Evolutionary conservation across 1,140 invertebrate species (phyloP).

Genomic region (Gonatopus flavifemur): DNA sequence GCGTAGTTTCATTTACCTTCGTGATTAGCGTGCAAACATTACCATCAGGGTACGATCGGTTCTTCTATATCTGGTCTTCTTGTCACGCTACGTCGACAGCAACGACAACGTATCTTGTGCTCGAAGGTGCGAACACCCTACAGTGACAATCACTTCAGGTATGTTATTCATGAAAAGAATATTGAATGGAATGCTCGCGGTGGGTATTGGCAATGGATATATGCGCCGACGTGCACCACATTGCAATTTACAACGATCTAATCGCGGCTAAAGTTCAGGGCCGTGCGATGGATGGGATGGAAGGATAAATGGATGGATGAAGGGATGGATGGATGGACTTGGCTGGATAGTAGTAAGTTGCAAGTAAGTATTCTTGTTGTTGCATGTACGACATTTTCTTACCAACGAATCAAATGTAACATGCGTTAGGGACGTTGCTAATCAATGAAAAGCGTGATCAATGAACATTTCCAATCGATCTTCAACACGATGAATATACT

Average conservation of each 20-base stretch:
- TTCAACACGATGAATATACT: not conserved
- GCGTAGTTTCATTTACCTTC: conserved; percentile 26
- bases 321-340: not conserved
- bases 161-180: conserved; percentile 50
- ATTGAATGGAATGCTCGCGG: conserved; percentile 46
- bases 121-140: too few relatives aligned
- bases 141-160: too few relatives aligned
- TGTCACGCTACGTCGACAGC: conserved; percentile 33
- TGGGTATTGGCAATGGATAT: conserved; percentile 37
- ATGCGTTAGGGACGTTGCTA: not conserved
- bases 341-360: too few relatives aligned
- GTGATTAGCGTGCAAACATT: conserved; percentile 32
- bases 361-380: not conserved
- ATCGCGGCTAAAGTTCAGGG: conserved; percentile 45
- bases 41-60: conserved; percentile 8
- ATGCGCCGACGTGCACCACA: conserved; percentile 47
- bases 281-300: conserved; percentile 12
- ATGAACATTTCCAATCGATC: conserved; percentile 6
- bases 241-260: conserved; percentile 46
- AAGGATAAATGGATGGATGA: not conserved
- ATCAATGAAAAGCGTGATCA: conserved; percentile 8
- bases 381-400: not conserved
- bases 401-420: not conserved
- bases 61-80: conserved; percentile 29
- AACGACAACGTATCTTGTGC: conserved; percentile 38